Evolutionary conservation across 2,888 invertebrate genomes (phyloP).

Genomic region (Petrolisthes manimaculis): DNA sequence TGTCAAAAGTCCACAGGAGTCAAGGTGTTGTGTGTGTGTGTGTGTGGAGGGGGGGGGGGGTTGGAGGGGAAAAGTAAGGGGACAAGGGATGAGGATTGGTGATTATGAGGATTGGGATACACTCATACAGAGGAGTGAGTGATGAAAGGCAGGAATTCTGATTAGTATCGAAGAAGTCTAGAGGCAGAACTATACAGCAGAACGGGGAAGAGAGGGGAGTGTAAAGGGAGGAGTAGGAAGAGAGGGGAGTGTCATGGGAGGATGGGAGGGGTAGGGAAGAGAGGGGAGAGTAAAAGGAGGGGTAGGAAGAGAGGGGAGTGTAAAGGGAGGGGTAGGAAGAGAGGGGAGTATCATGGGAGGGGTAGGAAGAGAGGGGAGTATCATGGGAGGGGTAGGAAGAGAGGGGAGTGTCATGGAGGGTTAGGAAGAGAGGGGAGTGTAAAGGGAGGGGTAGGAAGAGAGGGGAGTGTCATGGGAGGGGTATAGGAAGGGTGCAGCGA

Average conservation of each 20-base stretch:
- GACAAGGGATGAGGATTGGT: neutral
- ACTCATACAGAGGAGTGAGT: neutral
- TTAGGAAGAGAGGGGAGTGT: constrained; percentile 5
- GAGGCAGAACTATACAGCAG: neutral
- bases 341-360: neutral
- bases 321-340: neutral
- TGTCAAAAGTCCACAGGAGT: neutral
- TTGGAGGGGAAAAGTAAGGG: neutral
- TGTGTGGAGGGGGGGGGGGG: neutral
- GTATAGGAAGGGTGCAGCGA: neutral
- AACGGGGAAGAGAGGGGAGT: neutral
- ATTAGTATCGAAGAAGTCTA: neutral
- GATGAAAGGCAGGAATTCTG: neutral
- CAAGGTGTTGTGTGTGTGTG: neutral
- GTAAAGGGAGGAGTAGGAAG: neutral
- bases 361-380: neutral
- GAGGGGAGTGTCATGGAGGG: neutral
- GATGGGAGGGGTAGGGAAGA: neutral
- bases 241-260: neutral
- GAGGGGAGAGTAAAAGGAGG: neutral
- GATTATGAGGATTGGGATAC: neutral
- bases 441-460: neutral
- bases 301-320: neutral
- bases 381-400: neutral
- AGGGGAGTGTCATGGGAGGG: neutral